Evolutionary conservation across 92 coral and sea anemone species (phyloP).

Genomic region (Zoanthus solanderi): DNA sequence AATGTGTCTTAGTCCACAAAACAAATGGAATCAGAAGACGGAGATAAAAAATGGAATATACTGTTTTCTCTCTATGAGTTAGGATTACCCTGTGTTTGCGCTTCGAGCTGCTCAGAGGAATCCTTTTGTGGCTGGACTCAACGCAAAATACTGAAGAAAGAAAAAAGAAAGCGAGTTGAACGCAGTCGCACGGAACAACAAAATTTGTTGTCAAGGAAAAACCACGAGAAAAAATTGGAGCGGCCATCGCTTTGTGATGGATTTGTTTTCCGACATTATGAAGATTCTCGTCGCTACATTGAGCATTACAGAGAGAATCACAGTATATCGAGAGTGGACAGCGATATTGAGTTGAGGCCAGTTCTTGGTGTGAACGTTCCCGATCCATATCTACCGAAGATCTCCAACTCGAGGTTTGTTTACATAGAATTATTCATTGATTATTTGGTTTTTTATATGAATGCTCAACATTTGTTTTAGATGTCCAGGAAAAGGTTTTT

Average conservation of each 20-base stretch:
- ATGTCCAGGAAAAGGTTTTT: neutral
- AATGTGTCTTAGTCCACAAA: constrained; percentile 17
- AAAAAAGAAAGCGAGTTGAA: constrained; percentile 53
- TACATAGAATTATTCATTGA: constrained; percentile 39
- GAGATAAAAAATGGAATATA: constrained; percentile 39
- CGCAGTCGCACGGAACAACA: constrained; percentile 57
- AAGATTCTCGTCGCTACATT: constrained; percentile 78
- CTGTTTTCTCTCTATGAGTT: constrained; percentile 50
- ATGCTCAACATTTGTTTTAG: neutral
- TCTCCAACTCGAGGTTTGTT: constrained; percentile 77
- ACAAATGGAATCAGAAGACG: constrained; percentile 19
- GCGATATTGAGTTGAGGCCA: constrained; percentile 69
- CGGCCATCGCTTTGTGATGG: constrained; percentile 64
- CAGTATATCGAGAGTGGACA: constrained; percentile 67
- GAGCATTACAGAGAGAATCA: constrained; percentile 92
- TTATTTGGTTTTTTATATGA: constrained; percentile 45
- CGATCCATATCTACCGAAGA: constrained; percentile 88
- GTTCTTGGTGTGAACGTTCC: constrained; percentile 84
- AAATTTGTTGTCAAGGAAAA: constrained; percentile 84
- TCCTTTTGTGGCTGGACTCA: constrained; percentile 77
- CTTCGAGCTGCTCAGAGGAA: constrained; percentile 48
- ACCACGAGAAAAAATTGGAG: constrained; percentile 36
- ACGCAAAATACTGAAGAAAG: constrained; percentile 44
- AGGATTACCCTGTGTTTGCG: constrained; percentile 72
- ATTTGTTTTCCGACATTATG: constrained; percentile 92